A percentile compares a stretch with the other conserved stretches of the same genome.
phyloP scores from a whole-genome alignment of 2,888 invertebrate genomes.

The Cephus pulcher region DNA sequence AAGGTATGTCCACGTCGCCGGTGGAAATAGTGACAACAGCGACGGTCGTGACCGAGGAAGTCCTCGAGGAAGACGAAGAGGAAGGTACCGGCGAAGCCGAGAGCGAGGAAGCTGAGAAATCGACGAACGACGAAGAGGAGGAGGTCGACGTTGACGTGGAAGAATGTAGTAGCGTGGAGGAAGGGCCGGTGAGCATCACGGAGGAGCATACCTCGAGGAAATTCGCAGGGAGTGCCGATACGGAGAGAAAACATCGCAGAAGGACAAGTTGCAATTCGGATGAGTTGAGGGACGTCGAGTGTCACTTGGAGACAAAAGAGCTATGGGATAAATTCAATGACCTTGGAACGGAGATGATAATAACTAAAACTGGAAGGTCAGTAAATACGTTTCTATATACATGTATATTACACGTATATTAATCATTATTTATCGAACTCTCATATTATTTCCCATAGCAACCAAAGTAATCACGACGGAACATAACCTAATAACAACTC shows the following conservation, averaged over 20 bases:
- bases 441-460: background rate
- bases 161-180: constrained; percentile 71
- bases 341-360: constrained; percentile 87
- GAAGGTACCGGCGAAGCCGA: constrained; percentile 71
- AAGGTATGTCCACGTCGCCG: constrained; percentile 43
- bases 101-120: constrained; percentile 60
- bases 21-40: constrained; percentile 63
- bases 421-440: background rate
- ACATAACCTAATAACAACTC: background rate
- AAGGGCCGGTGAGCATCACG: constrained; percentile 54
- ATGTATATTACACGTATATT: background rate
- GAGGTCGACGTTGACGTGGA: constrained; percentile 73
- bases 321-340: constrained; percentile 85
- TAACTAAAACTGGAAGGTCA: constrained; percentile 85
- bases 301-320: constrained; percentile 83
- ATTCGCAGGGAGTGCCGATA: constrained; percentile 31
- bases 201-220: constrained; percentile 46
- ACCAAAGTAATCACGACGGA: background rate
- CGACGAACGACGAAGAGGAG: constrained; percentile 64
- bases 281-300: constrained; percentile 74
- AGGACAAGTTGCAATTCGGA: constrained; percentile 74
- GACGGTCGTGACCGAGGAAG: constrained; percentile 67
- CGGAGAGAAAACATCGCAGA: constrained; percentile 53
- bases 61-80: constrained; percentile 68
- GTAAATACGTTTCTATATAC: constrained; percentile 43